phyloP scores from a whole-genome alignment of 1,140 invertebrate genomes.

The Nomia melanderi region DNA sequence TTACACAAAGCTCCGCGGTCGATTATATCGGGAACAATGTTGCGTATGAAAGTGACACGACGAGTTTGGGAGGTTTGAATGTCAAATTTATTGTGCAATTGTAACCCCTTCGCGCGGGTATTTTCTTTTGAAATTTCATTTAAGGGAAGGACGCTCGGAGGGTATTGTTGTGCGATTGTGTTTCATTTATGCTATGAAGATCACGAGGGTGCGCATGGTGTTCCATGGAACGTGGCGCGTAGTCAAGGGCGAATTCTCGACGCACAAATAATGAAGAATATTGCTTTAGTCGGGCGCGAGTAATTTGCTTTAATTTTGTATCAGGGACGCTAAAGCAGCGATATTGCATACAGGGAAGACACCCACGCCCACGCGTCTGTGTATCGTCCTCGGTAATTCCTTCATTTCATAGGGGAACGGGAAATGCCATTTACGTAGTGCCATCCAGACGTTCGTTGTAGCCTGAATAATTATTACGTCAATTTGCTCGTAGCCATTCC shows the following conservation, averaged over 20 bases:
- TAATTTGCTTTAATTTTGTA: background rate
- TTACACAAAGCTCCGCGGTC: no score
- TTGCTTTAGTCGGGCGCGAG: background rate
- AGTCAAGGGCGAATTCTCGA: background rate
- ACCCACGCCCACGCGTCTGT: background rate
- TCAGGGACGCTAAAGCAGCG: background rate
- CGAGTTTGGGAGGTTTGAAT: no score
- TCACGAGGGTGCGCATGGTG: background rate
- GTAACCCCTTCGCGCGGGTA: no score
- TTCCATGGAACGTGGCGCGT: background rate
- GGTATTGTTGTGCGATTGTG: background rate
- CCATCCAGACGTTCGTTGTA: constrained; percentile 29
- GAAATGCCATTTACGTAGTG: constrained; percentile 32
- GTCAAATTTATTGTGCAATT: no score
- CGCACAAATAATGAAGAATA: constrained; percentile 10
- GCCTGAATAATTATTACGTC: constrained; percentile 17
- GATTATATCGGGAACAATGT: no score
- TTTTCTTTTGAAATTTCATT: no score
- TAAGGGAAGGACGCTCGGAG: no score
- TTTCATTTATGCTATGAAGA: background rate
- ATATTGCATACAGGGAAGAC: constrained; percentile 1
- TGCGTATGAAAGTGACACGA: no score
- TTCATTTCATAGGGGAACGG: constrained; percentile 33
- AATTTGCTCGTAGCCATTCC: background rate
- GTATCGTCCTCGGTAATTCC: constrained; percentile 20